Evolutionary conservation across 30 jellyfish, hydroid and myxozoan genomes (phyloP), one percentile per base, ranked within the genome.

Genomic region (Sanderia malayensis): DNA sequence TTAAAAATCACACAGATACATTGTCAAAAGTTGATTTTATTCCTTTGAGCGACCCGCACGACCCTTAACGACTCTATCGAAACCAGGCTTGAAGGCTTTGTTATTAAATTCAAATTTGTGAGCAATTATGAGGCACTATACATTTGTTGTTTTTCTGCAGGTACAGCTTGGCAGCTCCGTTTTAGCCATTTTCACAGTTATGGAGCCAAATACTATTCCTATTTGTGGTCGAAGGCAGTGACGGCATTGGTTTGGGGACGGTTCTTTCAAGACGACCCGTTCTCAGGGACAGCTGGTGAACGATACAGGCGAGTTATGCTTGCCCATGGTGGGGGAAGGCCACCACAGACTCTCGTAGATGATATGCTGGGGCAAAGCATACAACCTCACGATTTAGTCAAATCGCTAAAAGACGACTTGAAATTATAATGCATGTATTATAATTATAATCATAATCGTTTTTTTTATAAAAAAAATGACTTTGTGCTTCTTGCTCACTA

Each of bases 131-230:
- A n/a, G n/a, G n/a, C n/a, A n/a, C n/a, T n/a, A n/a, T n/a, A n/a
- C n/a, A n/a, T n/a, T n/a, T n/a, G n/a, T n/a, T n/a, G n/a, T n/a
- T n/a, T n/a, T n/a, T n/a, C n/a, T 30, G 1, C 44, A 89, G 97
- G 95, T 13, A 79, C 95, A n/a, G 93, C 95, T 11, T 89, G 97
- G 97, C 97, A 89, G 47, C 83, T 89, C 29, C 95, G 97, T 10
- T 91, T 91, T 86, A 79, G 95, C 57, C 98, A 91, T 59, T 91
- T 91, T 77, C 89, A 72, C 45, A 80, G 96, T 52, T 91, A 91
- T 28, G 96, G 94, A 67, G 96, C 98, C 15, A 91, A 79, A 66
- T 91, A 91, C 70, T 91, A 91, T 76, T 76, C 98, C 7, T 91
- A 91, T 64, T 68, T 91, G 0, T 91, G 98, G 98, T 78, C 96